Evolutionary conservation across 2,797 vertebrate species (phyloP).

Genomic region (Prunella strophiata): DNA sequence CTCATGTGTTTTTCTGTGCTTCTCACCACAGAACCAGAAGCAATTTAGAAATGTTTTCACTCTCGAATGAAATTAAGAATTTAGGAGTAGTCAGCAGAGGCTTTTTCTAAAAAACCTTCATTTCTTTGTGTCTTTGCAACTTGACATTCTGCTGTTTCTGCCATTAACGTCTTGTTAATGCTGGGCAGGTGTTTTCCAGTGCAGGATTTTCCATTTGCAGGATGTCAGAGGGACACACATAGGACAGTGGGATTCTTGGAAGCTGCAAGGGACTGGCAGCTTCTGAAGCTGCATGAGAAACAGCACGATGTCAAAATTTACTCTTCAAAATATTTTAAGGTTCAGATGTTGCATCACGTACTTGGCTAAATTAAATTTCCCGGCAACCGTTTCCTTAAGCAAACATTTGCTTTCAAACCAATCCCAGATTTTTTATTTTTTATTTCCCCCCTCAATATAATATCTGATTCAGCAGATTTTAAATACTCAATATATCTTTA

Average conservation of each 20-base stretch:
- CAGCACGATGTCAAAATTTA: slow-evolving; percentile 43
- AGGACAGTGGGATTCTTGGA: slow-evolving; percentile 73
- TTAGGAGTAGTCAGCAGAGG: slow-evolving; percentile 54
- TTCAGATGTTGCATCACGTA: slow-evolving; percentile 58
- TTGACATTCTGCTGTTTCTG: slow-evolving; percentile 69
- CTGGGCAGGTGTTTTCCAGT: slow-evolving; percentile 78
- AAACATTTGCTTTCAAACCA: slow-evolving; percentile 72
- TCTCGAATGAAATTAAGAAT: slow-evolving; percentile 64
- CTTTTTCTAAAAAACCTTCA: slow-evolving; percentile 41
- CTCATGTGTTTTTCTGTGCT: slow-evolving; percentile 22
- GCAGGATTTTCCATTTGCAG: slow-evolving; percentile 75
- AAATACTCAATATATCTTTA: slow-evolving; percentile 87
- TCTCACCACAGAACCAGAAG: slow-evolving; percentile 19
- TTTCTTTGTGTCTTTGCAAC: slow-evolving; percentile 69
- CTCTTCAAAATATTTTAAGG: slow-evolving; percentile 42
- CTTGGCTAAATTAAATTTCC: slow-evolving; percentile 72
- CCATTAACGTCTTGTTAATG: slow-evolving; percentile 77
- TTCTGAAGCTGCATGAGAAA: slow-evolving; percentile 53
- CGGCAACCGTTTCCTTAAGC: slow-evolving; percentile 67
- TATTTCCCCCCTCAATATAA: slow-evolving; percentile 56
- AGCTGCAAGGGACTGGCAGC: slow-evolving; percentile 65
- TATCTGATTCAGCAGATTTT: slow-evolving; percentile 87
- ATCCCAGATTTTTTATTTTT: slow-evolving; percentile 46
- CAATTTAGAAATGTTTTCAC: slow-evolving; percentile 57
- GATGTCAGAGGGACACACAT: slow-evolving; percentile 76